phyloP scores from a whole-genome alignment of 2,113 vertebrate genomes.

The Trichechus manatus region DNA sequence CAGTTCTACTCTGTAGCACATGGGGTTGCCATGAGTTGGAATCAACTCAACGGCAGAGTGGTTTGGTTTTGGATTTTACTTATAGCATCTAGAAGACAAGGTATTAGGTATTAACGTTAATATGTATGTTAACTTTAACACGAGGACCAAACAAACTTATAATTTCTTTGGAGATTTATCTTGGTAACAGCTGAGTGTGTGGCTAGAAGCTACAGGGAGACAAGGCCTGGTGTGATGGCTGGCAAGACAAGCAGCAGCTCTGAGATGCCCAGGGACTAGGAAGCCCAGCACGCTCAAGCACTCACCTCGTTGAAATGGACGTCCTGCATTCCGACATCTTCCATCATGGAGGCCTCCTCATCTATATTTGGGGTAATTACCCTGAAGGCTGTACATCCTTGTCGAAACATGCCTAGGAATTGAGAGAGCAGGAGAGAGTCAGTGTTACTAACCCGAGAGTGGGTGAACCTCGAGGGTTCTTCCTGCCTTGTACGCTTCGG shows the following conservation, averaged over 20 bases:
- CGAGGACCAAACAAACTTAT: not conserved
- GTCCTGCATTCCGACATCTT: constrained; percentile 99
- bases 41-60: not conserved
- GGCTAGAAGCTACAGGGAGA: not conserved
- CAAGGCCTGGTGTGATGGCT: accelerated
- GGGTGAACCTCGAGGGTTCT: not conserved
- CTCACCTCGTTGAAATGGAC: constrained; percentile 98
- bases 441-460: accelerated
- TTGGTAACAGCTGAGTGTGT: not conserved
- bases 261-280: accelerated
- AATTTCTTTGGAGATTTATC: not conserved
- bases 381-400: constrained; percentile 97
- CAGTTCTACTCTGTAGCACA: not conserved
- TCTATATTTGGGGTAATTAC: constrained; percentile 99
- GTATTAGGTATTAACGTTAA: not conserved
- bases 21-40: not conserved
- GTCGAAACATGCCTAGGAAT: constrained; percentile 94
- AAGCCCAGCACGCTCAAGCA: accelerated
- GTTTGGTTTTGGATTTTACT: not conserved
- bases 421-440: constrained; percentile 51
- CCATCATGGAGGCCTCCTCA: constrained; percentile 99
- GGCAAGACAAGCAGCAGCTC: not conserved
- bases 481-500: not conserved
- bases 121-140: not conserved
- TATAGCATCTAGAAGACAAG: not conserved